Evolutionary conservation across 2,888 invertebrate genomes (phyloP).

Genomic region (Caenorhabditis sp.): DNA sequence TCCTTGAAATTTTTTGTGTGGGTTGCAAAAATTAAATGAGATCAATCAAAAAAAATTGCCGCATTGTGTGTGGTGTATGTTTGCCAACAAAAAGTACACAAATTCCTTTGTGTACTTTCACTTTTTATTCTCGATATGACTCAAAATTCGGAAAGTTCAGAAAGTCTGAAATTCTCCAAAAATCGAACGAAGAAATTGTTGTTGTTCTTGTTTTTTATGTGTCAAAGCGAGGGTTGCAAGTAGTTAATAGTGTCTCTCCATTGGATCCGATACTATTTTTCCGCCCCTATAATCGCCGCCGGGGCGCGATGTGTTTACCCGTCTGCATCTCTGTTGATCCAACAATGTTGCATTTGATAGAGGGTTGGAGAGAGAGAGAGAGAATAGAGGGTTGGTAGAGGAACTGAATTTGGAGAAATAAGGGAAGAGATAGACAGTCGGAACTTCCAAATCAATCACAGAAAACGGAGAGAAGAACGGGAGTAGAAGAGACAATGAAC

Average conservation of each 20-base stretch:
- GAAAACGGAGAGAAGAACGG: slow-evolving; percentile 45
- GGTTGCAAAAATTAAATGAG: slow-evolving; percentile 48
- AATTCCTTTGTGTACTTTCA: slow-evolving; percentile 59
- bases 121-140: slow-evolving; percentile 26
- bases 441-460: slow-evolving; percentile 37
- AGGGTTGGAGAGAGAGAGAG: slow-evolving; percentile 34
- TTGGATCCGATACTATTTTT: slow-evolving; percentile 43
- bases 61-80: slow-evolving; percentile 50
- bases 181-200: slow-evolving; percentile 1
- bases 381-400: slow-evolving; percentile 12
- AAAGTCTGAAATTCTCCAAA: not conserved
- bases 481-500: slow-evolving; percentile 23
- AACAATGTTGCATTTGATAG: slow-evolving; percentile 64
- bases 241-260: slow-evolving; percentile 40
- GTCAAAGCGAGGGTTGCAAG: slow-evolving; percentile 39
- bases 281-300: slow-evolving; percentile 54
- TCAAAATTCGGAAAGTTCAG: slow-evolving; percentile 1
- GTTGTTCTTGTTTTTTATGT: slow-evolving; percentile 41
- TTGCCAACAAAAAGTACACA: slow-evolving; percentile 64
- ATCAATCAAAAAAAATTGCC: slow-evolving; percentile 52
- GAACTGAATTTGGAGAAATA: slow-evolving; percentile 31
- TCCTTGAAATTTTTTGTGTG: slow-evolving; percentile 1
- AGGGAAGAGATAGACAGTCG: slow-evolving; percentile 23
- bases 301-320: slow-evolving; percentile 62
- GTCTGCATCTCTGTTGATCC: slow-evolving; percentile 65